These are phyloP conservation scores for Chaetogeoica ovagalla DNA, from an alignment of 2,888 invertebrate species.

Conservation along the genomic window DNA sequence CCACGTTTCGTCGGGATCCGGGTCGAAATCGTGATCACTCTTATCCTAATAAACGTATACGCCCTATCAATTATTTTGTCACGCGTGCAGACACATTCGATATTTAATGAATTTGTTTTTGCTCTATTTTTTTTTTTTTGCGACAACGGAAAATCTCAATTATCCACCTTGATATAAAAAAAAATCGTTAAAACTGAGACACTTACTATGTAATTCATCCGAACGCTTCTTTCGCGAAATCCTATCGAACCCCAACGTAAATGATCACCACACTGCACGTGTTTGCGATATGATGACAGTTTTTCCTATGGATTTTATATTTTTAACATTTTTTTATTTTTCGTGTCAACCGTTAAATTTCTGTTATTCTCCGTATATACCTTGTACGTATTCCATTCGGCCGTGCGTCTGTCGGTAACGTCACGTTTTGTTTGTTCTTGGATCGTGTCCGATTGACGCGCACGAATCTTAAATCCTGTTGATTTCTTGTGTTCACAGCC, in stretches of 20 bases:
- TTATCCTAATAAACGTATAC: neutral
- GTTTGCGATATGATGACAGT: neutral
- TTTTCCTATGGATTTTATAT: constrained; percentile 15
- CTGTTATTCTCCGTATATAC: neutral
- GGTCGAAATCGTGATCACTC: constrained; percentile 1
- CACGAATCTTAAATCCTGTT: too few species aligned
- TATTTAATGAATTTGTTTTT: too few species aligned
- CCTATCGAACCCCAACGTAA: neutral
- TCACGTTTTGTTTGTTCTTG: neutral
- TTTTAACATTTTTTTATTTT: neutral
- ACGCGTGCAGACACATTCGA: too few species aligned
- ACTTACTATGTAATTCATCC: constrained; percentile 24
- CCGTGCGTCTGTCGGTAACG: neutral
- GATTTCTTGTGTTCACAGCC: neutral
- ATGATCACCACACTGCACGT: too few species aligned
- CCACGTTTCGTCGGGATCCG: neutral
- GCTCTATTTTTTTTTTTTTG: too few species aligned
- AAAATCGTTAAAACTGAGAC: too few species aligned
- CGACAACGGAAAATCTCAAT: too few species aligned
- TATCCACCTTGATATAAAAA: too few species aligned
- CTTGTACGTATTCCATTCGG: constrained; percentile 14
- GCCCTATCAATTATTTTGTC: too few species aligned
- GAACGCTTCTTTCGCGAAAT: constrained; percentile 24
- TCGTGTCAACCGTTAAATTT: neutral
- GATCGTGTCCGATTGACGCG: neutral